A percentile compares a stretch with the other conserved stretches of the same genome.
Evolutionary conservation across 2,113 vertebrate genomes (phyloP).

Genomic region (Pseudopipra pipra): DNA sequence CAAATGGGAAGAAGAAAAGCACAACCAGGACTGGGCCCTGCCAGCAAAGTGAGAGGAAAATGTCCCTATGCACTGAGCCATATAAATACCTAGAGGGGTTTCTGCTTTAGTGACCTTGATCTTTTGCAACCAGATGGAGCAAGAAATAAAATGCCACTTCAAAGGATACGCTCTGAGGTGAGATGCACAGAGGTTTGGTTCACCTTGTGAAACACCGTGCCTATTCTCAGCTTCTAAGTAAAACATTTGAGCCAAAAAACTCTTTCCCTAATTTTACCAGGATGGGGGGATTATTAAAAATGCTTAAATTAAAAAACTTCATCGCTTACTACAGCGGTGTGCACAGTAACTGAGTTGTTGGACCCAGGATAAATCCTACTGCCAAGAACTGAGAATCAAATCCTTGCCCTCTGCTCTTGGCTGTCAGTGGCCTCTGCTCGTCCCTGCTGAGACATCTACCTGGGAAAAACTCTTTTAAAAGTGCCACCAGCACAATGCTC

Average conservation of each 20-base stretch:
- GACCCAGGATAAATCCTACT: background rate
- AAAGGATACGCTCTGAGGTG: background rate
- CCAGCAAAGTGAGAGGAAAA: background rate
- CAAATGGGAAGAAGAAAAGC: background rate
- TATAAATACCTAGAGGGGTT: background rate
- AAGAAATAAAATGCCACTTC: background rate
- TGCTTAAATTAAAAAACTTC: background rate
- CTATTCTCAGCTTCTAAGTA: background rate
- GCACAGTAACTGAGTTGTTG: background rate
- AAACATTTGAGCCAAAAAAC: background rate
- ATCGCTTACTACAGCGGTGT: background rate
- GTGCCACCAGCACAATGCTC: background rate
- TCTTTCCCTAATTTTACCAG: background rate
- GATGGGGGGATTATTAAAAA: background rate
- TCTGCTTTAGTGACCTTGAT: background rate
- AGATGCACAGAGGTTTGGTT: background rate
- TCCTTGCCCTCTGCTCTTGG: background rate
- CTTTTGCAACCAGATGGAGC: background rate
- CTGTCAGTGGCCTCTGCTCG: background rate
- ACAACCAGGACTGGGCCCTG: background rate
- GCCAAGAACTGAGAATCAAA: background rate
- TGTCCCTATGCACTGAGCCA: background rate
- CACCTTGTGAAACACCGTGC: rapidly evolving
- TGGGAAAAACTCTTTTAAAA: background rate
- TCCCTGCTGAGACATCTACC: background rate